Conservation (phyloP, 2,113 vertebrate genomes). For the Oreochromis niloticus region DNA sequence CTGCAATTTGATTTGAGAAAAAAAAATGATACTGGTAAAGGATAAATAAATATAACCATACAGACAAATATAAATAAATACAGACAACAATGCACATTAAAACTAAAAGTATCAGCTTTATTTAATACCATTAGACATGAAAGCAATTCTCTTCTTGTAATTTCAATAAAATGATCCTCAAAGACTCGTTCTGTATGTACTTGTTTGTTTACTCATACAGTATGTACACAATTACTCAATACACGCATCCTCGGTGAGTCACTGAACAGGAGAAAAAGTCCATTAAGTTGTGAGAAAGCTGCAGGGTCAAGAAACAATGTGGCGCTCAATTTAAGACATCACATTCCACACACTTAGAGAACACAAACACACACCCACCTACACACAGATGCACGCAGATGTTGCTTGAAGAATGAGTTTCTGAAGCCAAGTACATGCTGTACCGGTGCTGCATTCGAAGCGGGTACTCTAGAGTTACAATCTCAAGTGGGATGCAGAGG, state of each 20-base stretch:
- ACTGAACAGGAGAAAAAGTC: background rate
- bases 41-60: background rate
- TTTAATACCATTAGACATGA: background rate
- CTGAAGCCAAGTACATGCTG: background rate
- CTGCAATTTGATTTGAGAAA: background rate
- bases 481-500: slow-evolving; percentile 36
- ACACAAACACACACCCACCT: background rate
- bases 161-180: background rate
- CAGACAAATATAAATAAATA: background rate
- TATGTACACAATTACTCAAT: background rate
- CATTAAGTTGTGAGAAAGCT: background rate
- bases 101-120: background rate
- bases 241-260: background rate
- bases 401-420: background rate
- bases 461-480: slow-evolving; percentile 16
- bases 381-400: background rate
- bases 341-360: background rate
- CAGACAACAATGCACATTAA: background rate
- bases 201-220: background rate
- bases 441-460: slow-evolving; percentile 15
- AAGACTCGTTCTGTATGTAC: background rate
- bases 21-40: background rate
- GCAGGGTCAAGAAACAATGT: background rate
- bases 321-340: background rate
- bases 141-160: background rate